Evolutionary conservation across 2,888 invertebrate genomes (phyloP).

Genomic region (Diloba caeruleocephala): DNA sequence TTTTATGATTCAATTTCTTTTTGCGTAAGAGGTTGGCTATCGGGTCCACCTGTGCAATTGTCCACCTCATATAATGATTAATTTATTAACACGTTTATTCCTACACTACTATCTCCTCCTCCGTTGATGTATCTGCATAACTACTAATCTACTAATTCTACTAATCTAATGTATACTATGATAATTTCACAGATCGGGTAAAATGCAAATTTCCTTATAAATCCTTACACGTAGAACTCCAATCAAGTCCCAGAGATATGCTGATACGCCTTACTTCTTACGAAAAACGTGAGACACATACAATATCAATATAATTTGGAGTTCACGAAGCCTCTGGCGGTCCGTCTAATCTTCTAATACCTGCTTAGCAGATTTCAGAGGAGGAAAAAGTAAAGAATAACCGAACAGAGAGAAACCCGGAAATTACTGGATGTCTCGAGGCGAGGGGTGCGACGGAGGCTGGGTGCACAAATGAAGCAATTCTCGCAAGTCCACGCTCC

Average conservation of each 20-base stretch:
- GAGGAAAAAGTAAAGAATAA: slow-evolving; percentile 53
- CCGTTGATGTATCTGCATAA: too few relatives aligned
- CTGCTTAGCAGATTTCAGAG: slow-evolving; percentile 51
- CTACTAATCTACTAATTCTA: too few relatives aligned
- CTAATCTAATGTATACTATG: too few relatives aligned
- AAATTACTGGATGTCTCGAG: slow-evolving; percentile 53
- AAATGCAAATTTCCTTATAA: neutral
- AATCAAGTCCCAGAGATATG: slow-evolving; percentile 35
- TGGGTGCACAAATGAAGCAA: slow-evolving; percentile 55
- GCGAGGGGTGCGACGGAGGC: slow-evolving; percentile 9
- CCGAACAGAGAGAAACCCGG: slow-evolving; percentile 53
- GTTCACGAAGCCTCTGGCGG: slow-evolving; percentile 45
- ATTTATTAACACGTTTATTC: too few relatives aligned
- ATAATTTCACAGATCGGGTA: too few relatives aligned
- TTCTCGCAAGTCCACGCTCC: slow-evolving; percentile 51
- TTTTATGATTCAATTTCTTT: too few relatives aligned
- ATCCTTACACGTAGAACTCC: slow-evolving; percentile 8
- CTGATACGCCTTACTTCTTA: slow-evolving; percentile 33
- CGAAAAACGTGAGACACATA: slow-evolving; percentile 51
- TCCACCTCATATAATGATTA: too few relatives aligned
- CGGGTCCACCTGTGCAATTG: too few relatives aligned
- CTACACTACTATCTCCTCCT: too few relatives aligned
- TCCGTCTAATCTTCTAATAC: slow-evolving; percentile 56
- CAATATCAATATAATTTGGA: slow-evolving; percentile 55
- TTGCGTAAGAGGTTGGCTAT: too few relatives aligned